These are phyloP conservation scores for Sakesphorus luctuosus DNA, from an alignment of 2,113 vertebrate genomes.

Conservation along the genomic window DNA sequence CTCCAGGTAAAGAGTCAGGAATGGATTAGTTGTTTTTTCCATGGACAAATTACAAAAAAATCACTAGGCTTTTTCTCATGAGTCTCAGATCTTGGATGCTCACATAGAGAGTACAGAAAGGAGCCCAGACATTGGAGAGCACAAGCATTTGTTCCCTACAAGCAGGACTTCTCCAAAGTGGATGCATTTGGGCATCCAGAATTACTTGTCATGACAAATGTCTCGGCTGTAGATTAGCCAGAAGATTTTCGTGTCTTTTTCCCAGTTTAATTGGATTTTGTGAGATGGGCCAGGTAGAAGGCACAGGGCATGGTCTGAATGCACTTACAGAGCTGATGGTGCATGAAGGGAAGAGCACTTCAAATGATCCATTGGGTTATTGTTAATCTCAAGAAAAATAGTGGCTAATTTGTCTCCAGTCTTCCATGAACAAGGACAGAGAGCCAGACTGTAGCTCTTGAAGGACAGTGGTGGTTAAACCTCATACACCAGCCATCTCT, in stretches of 20 bases:
- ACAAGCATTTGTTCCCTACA: background rate
- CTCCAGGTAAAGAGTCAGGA: background rate
- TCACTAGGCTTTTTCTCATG: background rate
- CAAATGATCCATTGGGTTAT: background rate
- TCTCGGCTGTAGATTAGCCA: background rate
- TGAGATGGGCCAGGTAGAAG: background rate
- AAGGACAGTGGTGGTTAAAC: background rate
- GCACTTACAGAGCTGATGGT: background rate
- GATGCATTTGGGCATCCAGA: background rate
- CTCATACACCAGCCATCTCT: background rate
- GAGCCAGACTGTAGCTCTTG: background rate
- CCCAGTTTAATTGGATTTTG: background rate
- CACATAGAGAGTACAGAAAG: background rate
- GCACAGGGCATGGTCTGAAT: background rate
- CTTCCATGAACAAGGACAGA: background rate
- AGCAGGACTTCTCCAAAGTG: background rate
- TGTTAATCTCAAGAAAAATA: background rate
- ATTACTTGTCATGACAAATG: background rate
- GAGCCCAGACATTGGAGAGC: fast-evolving
- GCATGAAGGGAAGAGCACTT: background rate
- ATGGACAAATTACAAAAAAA: background rate
- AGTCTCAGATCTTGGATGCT: background rate
- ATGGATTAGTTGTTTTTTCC: background rate
- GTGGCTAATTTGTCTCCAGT: background rate
- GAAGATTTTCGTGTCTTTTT: background rate